Evolutionary conservation across 2,888 invertebrate genomes (phyloP).

Genomic region (Prionchulus punctatus): DNA sequence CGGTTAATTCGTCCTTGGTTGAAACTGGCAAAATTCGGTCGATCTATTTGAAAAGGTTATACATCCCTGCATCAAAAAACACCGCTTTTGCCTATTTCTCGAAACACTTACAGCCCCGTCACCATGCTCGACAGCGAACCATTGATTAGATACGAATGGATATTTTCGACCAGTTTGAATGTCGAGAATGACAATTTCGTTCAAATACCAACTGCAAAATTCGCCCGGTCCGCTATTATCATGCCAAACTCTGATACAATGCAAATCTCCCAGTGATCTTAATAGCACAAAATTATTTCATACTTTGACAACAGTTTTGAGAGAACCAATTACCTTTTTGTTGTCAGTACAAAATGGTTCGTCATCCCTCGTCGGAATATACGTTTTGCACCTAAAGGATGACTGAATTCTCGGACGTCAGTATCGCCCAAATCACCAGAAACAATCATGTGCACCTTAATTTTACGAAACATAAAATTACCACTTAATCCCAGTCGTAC

Average conservation of each 20-base stretch:
- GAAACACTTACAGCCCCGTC: slow-evolving; percentile 29
- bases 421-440: slow-evolving; percentile 29
- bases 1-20: slow-evolving; percentile 35
- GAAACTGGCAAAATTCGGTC: slow-evolving; percentile 40
- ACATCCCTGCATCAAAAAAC: not conserved
- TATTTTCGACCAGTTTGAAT: slow-evolving; percentile 32
- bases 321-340: not conserved
- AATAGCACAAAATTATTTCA: not conserved
- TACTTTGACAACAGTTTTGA: not conserved
- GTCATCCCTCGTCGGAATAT: slow-evolving; percentile 25
- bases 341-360: slow-evolving; percentile 32
- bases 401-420: slow-evolving; percentile 20
- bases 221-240: slow-evolving; percentile 39
- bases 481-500: not conserved
- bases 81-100: not conserved
- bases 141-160: slow-evolving; percentile 35
- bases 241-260: slow-evolving; percentile 40
- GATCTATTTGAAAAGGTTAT: slow-evolving; percentile 27
- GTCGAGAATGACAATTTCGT: slow-evolving; percentile 36
- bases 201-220: slow-evolving; percentile 38
- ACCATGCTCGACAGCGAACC: slow-evolving; percentile 41
- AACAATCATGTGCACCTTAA: slow-evolving; percentile 21
- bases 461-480: not conserved
- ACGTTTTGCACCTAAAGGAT: not conserved
- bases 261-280: slow-evolving; percentile 38